A percentile compares a stretch with the other conserved stretches of the same genome.
These are phyloP conservation scores for Corythornis vintsioides DNA, from an alignment of 2,113 vertebrate genomes.

Conservation along the genomic window DNA sequence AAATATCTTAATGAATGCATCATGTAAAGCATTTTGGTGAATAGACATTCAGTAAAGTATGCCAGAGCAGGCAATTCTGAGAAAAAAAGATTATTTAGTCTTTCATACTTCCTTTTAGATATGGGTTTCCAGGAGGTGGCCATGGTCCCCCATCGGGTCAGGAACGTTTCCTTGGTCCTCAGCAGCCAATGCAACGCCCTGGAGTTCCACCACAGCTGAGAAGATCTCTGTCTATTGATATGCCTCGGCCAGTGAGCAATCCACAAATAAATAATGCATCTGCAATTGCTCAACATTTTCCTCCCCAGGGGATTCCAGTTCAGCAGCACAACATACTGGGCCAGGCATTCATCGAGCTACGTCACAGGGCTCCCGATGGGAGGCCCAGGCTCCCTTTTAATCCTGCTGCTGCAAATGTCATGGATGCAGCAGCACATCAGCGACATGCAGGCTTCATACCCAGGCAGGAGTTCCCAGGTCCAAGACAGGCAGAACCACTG, in stretches of 20 bases:
- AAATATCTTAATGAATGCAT: constrained; percentile 21
- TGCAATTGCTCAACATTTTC: constrained; percentile 83
- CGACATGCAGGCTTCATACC: constrained; percentile 75
- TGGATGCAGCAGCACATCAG: constrained; percentile 77
- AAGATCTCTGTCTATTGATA: constrained; percentile 80
- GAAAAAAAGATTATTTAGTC: not conserved
- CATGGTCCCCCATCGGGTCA: constrained; percentile 77
- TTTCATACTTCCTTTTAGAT: constrained; percentile 73
- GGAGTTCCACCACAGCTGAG: constrained; percentile 82
- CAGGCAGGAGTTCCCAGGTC: constrained; percentile 77
- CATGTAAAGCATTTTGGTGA: not conserved
- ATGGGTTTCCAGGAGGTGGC: constrained; percentile 78
- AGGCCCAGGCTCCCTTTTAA: constrained; percentile 82
- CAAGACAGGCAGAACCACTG: constrained; percentile 69
- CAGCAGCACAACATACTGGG: constrained; percentile 93
- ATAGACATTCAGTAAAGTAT: not conserved
- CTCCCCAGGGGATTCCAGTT: constrained; percentile 79
- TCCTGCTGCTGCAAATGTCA: constrained; percentile 50
- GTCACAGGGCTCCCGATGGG: constrained; percentile 86
- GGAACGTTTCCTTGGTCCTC: constrained; percentile 82
- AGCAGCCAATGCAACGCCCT: constrained; percentile 78
- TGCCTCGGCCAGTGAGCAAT: constrained; percentile 73
- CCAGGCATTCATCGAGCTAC: constrained; percentile 92
- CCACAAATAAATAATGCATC: constrained; percentile 58
- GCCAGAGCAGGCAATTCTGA: not conserved